These are phyloP conservation scores for Harpalus rubripes DNA, from an alignment of 2,888 invertebrate species.

Conservation along the genomic window DNA sequence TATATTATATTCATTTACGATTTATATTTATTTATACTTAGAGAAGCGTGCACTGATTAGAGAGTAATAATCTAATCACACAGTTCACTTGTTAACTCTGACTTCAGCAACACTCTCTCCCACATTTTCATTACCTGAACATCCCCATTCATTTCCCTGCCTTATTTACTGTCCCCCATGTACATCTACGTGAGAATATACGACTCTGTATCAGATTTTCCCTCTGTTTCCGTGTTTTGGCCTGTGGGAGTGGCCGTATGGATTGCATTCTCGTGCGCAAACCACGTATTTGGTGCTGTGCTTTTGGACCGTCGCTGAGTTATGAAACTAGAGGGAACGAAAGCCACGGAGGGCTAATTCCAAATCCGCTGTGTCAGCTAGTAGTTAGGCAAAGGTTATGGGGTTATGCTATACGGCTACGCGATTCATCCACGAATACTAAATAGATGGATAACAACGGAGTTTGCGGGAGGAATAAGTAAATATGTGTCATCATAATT, in stretches of 20 bases:
- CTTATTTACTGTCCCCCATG: slow-evolving; percentile 2
- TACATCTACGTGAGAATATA: neutral
- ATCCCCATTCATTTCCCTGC: neutral
- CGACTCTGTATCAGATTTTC: neutral
- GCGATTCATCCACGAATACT: slow-evolving; percentile 12
- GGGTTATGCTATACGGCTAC: neutral
- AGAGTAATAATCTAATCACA: too few species aligned
- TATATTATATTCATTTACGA: too few species aligned
- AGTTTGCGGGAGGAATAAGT: neutral
- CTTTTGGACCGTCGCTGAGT: neutral
- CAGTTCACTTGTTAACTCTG: too few species aligned
- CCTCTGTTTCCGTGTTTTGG: neutral
- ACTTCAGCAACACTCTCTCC: neutral
- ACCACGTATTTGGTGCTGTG: neutral
- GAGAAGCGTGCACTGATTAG: too few species aligned
- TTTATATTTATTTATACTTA: neutral
- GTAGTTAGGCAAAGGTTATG: neutral
- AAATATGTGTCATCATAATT: neutral
- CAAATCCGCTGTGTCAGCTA: slow-evolving; percentile 25
- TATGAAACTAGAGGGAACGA: neutral
- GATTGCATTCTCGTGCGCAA: slow-evolving; percentile 29
- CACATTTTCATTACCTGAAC: neutral
- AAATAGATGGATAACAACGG: slow-evolving; percentile 32
- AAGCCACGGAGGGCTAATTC: slow-evolving; percentile 15
- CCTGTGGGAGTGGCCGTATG: slow-evolving; percentile 10